Base-by-base conservation (phyloP, 2,888 invertebrate species). In the Ochlodes sylvanus region DNA sequence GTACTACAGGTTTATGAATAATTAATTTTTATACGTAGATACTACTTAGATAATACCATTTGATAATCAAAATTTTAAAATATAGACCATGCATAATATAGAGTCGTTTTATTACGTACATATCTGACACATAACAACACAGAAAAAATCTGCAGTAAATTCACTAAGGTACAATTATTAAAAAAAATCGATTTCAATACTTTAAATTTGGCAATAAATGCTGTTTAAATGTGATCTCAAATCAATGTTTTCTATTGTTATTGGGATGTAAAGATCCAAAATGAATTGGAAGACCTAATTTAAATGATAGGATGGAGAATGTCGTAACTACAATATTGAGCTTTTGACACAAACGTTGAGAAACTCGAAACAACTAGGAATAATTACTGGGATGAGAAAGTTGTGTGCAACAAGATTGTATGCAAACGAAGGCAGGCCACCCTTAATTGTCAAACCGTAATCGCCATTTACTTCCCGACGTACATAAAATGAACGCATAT, bases 341-440 rank as follows among this genome's bases (percentile, higher is more conserved):
- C 90, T 86, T 88, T 87, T 85, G 89, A 91, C 90, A 88, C 85
- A 81, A 78, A 81, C 77, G 82, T 82, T 82, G 75, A 80, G 19
- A 85, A 78, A 79, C 74, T 73, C 76, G 74, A 80, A 78, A 78
- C 75, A 73, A 85, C 82, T 87, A 85, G 79, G 74, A 89, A 89
- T 19, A 19, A 10, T 89, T 89, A 90, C 88, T 89, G 89, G 75
- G 78, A 78, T 76, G 76, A 79, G 72, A 72, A 78, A 78, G 81
- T 79, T 80, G 79, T 80, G 78, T 75, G 60, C 56, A 68, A 74
- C 47, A 73, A 72, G 19, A 32, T 12, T 54, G 54, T 68, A 67
- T 66, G 71, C 72, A 69, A 70, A 71, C 71, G 66, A 72, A 71
- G 73, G 71, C 70, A 69, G 71, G 70, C 68, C 68, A 63, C 54